Conservation (phyloP, 2,888 invertebrate genomes). For the Agrochola lychnidis region DNA sequence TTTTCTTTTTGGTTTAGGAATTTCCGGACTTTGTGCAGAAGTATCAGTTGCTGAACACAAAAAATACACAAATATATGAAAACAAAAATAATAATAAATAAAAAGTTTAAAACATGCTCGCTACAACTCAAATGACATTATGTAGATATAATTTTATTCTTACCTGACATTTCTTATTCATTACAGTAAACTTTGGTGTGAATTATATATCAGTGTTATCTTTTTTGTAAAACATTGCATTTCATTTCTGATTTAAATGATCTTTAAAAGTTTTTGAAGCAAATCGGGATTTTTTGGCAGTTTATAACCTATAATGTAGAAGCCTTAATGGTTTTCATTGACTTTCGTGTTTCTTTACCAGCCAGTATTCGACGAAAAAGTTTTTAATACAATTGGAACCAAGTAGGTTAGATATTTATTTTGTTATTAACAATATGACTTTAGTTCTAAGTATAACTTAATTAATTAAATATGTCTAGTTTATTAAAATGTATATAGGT, state of each 20-base stretch:
- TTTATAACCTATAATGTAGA: constrained; percentile 72
- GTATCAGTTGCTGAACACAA: constrained; percentile 74
- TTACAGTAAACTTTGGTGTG: constrained; percentile 73
- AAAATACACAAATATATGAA: constrained; percentile 8
- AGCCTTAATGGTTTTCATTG: constrained; percentile 39
- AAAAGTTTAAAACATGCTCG: constrained; percentile 13
- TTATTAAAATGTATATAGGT: neutral
- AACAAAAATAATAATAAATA: constrained; percentile 5
- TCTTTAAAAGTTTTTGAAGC: constrained; percentile 71
- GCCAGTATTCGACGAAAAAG: constrained; percentile 50
- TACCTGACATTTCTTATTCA: constrained; percentile 84
- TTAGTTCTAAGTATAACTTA: neutral
- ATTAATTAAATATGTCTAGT: neutral
- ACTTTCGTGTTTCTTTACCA: constrained; percentile 21
- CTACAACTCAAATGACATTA: constrained; percentile 12
- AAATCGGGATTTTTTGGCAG: constrained; percentile 77
- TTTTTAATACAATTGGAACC: constrained; percentile 17
- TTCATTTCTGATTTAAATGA: constrained; percentile 76
- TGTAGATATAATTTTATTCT: constrained; percentile 39
- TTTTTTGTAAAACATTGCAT: constrained; percentile 73
- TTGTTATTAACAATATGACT: neutral
- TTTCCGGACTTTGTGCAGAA: constrained; percentile 77
- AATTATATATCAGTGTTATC: constrained; percentile 64
- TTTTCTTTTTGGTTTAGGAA: constrained; percentile 80
- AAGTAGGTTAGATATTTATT: neutral